Evolutionary conservation across 2,888 invertebrate species (phyloP), one percentile per base, ranked within the genome.

Genomic region (Dolichomitus sp.): DNA sequence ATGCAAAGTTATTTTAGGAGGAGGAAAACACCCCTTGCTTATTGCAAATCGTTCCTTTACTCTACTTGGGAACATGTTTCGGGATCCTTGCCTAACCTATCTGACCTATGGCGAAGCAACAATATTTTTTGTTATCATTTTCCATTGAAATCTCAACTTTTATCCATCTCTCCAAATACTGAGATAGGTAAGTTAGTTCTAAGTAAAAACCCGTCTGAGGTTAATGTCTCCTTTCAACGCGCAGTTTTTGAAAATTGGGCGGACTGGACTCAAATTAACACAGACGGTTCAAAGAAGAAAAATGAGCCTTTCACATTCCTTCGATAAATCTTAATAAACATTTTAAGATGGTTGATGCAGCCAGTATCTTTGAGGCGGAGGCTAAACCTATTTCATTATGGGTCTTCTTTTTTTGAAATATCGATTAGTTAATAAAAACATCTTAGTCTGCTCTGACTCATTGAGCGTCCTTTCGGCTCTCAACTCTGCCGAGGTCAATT

Each of bases 331-430:
- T 7, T 9, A 37, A 17, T 37, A 9, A 59, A n/a, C 12, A 37
- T 2, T 37, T 33, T 11, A 59, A 37, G 7, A 9, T 59, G 3
- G 37, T 1, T 9, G 0, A 5, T n/a, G 0, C 1, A n/a, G 17
- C 37, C 11, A 17, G 3, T 17, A 59, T 61, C 1, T 61, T 61
- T 19, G 61, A 61, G 12, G 61, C 61, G 7, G 61, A 61, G 14
- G 61, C 61, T 5, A 17, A 40, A 17, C 40, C 61, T 12, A 40
- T 17, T n/a, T n/a, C 9, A 37, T 37, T 11, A 61, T 61, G 4
- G 17, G 7, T 17, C 1, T 3, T 2, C 9, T 61, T 17, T 61
- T 1, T 40, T 0, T 9, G 19, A 23, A 59, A 59, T 59, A 12
- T 0, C 2, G 33, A 4, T 3, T 6, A 4, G 4, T 33, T 1